These are phyloP conservation scores for Orussus abietinus DNA, from an alignment of 1,140 invertebrate species.

Conservation along the genomic window DNA sequence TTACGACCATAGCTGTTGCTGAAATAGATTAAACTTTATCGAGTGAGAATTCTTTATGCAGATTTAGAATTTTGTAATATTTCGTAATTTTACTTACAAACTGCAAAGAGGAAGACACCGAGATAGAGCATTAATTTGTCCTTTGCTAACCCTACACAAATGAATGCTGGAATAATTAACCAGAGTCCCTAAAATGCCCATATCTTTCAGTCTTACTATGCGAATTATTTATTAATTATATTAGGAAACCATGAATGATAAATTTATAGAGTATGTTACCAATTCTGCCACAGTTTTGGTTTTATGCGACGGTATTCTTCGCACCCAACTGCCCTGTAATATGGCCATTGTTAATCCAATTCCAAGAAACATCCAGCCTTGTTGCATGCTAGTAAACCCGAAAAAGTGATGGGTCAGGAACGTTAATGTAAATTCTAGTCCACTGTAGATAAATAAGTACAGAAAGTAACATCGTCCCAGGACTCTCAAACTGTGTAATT, in stretches of 20 bases:
- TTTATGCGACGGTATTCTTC: slow-evolving; percentile 71
- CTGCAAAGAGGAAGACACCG: slow-evolving; percentile 83
- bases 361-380: slow-evolving; percentile 96
- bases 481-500: slow-evolving; percentile 63
- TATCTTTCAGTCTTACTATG: slow-evolving; percentile 10
- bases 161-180: slow-evolving; percentile 83
- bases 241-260: slow-evolving; percentile 5
- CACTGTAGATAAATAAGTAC: slow-evolving; percentile 95
- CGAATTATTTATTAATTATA: slow-evolving; percentile 1
- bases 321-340: slow-evolving; percentile 86
- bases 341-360: slow-evolving; percentile 91
- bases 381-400: slow-evolving; percentile 88
- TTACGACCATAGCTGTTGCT: slow-evolving; percentile 93
- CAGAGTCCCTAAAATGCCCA: slow-evolving; percentile 67
- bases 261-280: slow-evolving; percentile 45
- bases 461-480: slow-evolving; percentile 89
- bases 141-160: slow-evolving; percentile 75
- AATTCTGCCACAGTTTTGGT: slow-evolving; percentile 71
- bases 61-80: slow-evolving; percentile 5
- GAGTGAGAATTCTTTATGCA: slow-evolving; percentile 14
- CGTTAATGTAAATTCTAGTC: slow-evolving; percentile 95
- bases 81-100: slow-evolving; percentile 68
- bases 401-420: slow-evolving; percentile 95
- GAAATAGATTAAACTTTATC: slow-evolving; percentile 27
- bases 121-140: slow-evolving; percentile 63